phyloP scores from a whole-genome alignment of 2,888 invertebrate species.

The Pyralis farinalis region DNA sequence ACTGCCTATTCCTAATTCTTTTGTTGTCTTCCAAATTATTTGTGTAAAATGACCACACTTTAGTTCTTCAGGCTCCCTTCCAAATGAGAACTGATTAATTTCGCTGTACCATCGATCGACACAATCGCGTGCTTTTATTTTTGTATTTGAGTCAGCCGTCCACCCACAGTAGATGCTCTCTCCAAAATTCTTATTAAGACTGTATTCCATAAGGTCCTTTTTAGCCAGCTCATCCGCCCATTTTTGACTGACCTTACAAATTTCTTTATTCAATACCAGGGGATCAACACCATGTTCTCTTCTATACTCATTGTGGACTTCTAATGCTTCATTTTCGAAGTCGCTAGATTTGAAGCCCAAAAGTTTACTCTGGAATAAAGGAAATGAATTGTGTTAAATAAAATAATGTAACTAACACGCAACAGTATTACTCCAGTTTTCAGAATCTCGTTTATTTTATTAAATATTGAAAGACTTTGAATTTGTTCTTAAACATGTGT shows the following conservation, averaged over 20 bases:
- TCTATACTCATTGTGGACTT: conserved; percentile 66
- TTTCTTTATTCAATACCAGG: conserved; percentile 81
- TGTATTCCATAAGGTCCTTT: conserved; percentile 83
- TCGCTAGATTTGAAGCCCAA: conserved; percentile 59
- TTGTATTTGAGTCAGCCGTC: conserved; percentile 83
- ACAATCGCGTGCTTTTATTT: conserved; percentile 84
- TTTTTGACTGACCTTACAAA: conserved; percentile 83
- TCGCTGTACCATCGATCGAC: conserved; percentile 90
- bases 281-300: conserved; percentile 67
- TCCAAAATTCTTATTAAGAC: conserved; percentile 82
- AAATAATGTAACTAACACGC: no score
- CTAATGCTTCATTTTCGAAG: conserved; percentile 65
- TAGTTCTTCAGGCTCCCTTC: conserved; percentile 83
- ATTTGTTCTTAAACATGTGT: no score
- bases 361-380: conserved; percentile 61
- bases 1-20: conserved; percentile 87
- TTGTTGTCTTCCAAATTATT: conserved; percentile 90
- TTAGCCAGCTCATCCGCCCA: conserved; percentile 86
- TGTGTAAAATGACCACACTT: conserved; percentile 87
- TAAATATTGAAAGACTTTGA: no score
- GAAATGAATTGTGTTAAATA: conserved; percentile 2
- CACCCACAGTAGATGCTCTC: conserved; percentile 88
- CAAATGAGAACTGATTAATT: conserved; percentile 85
- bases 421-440: no score
- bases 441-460: no score